These are phyloP conservation scores for Plagodis pulveraria DNA, from an alignment of 2,888 invertebrate genomes.

Conservation along the genomic window DNA sequence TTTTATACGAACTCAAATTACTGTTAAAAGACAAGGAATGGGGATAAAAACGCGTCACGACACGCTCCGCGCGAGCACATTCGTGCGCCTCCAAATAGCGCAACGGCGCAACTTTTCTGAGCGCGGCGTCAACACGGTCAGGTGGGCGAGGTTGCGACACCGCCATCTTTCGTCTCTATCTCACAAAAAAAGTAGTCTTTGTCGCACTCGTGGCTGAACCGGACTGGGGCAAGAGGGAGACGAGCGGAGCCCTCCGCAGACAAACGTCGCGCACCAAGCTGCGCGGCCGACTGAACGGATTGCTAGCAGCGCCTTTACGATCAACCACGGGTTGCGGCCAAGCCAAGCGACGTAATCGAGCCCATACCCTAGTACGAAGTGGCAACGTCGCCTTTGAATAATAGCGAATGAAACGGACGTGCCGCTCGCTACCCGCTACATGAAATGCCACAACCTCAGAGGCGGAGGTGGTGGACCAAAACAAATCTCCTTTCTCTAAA, in stretches of 20 bases:
- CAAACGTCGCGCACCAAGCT: conserved; percentile 83
- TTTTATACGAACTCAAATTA: conserved; percentile 58
- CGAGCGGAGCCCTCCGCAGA: conserved; percentile 71
- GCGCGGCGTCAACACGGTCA: conserved; percentile 85
- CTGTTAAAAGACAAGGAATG: conserved; percentile 62
- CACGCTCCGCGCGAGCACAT: conserved; percentile 73
- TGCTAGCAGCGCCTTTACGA: conserved; percentile 57
- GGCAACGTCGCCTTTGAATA: conserved; percentile 78
- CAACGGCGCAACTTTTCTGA: conserved; percentile 85
- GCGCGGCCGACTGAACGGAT: conserved; percentile 81
- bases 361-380: conserved; percentile 55
- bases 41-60: conserved; percentile 75
- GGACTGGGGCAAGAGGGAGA: conserved; percentile 58
- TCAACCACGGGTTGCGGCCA: conserved; percentile 50
- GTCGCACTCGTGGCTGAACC: conserved; percentile 60
- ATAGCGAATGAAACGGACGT: conserved; percentile 74
- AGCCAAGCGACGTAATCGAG: conserved; percentile 59
- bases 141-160: conserved; percentile 85
- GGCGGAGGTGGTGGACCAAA: conserved; percentile 77
- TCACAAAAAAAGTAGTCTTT: conserved; percentile 54
- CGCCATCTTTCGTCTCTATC: conserved; percentile 72
- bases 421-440: conserved; percentile 63
- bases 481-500: conserved; percentile 84
- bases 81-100: conserved; percentile 84
- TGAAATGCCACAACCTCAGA: conserved; percentile 77